Conservation (phyloP, 1,140 invertebrate genomes). For the Pollicipes pollicipes region DNA sequence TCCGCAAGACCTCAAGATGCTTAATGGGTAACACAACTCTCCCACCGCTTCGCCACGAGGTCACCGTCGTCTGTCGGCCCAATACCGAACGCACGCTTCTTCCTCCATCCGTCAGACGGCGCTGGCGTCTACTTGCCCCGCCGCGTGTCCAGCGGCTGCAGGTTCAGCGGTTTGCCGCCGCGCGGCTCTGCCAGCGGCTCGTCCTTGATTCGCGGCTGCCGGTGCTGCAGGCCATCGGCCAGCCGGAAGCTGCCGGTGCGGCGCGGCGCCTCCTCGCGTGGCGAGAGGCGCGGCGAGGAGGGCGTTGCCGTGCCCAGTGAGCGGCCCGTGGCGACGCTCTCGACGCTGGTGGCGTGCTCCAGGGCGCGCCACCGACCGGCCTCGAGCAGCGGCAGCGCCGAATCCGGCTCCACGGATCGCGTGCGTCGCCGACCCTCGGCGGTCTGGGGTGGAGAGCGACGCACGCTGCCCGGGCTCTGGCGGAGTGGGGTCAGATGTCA, state of each 20-base stretch:
- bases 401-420: background rate
- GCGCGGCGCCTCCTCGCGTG: background rate
- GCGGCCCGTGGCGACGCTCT: background rate
- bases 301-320: no score
- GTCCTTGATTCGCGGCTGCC: background rate
- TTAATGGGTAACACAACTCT: no score
- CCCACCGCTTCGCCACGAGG: no score
- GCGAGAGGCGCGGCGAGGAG: background rate
- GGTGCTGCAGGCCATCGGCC: background rate
- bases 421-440: background rate
- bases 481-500: no score
- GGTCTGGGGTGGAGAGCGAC: background rate
- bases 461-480: no score
- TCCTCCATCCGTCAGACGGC: no score
- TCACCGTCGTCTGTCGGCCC: no score
- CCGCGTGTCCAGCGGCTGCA: background rate
- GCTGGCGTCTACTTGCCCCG: background rate
- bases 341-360: background rate
- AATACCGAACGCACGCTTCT: no score
- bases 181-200: background rate
- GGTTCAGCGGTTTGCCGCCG: background rate
- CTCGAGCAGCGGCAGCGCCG: no score
- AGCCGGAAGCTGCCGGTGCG: background rate
- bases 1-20: no score
- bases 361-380: background rate